Evolutionary conservation across 2,797 vertebrate species (phyloP).

Genomic region (Podarcis siculus): DNA sequence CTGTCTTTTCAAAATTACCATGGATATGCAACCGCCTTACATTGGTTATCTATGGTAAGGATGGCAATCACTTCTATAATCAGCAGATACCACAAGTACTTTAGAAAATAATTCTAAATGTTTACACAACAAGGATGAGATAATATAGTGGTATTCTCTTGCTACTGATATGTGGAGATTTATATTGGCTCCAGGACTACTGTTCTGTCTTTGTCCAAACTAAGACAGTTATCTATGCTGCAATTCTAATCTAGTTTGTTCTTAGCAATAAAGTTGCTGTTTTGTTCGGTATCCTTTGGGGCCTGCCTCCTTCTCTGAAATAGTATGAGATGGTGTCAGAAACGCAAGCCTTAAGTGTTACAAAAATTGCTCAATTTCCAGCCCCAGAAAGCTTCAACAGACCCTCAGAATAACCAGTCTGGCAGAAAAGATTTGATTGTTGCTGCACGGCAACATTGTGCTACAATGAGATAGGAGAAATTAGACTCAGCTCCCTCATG

Average conservation of each 20-base stretch:
- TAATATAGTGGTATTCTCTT: neutral
- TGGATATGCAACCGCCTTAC: rapidly evolving
- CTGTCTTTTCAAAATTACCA: neutral
- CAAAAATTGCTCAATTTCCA: neutral
- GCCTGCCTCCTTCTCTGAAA: neutral
- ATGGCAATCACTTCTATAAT: neutral
- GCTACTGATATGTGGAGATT: neutral
- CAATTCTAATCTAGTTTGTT: neutral
- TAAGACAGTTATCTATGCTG: no score
- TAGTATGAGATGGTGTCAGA: no score
- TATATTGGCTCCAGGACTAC: neutral
- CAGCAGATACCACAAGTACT: neutral
- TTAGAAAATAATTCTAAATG: neutral
- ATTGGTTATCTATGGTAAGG: neutral
- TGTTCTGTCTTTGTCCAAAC: neutral
- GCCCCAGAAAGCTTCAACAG: neutral
- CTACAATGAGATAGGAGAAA: neutral
- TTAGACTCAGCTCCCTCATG: neutral
- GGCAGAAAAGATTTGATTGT: neutral
- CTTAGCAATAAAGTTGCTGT: neutral
- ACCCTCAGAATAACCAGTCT: neutral
- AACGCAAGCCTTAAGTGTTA: neutral
- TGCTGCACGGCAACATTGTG: neutral
- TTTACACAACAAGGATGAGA: neutral
- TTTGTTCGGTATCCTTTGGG: neutral